These are phyloP conservation scores for human DNA, from an alignment of 2,113 vertebrate species.

Conservation along the genomic window GRCh38 chr4:64927501-64928000, in stretches of 20 bases:
- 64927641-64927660: conserved; percentile 25
- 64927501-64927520: not conserved
- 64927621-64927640: conserved; percentile 19
- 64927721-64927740: conserved; percentile 65
- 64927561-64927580: not conserved
- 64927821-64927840: conserved; percentile 68
- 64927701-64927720: conserved; percentile 45
- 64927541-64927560: not conserved
- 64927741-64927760: conserved; percentile 65
- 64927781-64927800: conserved; percentile 76
- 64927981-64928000: conserved; percentile 13
- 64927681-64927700: conserved; percentile 40
- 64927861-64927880: conserved; percentile 68
- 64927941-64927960: not conserved
- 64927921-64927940: conserved; percentile 50
- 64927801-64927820: conserved; percentile 72
- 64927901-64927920: conserved; percentile 33
- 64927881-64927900: conserved; percentile 72
- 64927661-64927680: conserved; percentile 6
- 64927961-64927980: not conserved
- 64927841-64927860: conserved; percentile 69
- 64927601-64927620: conserved; percentile 35
- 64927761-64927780: conserved; percentile 60
- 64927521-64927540: not conserved
- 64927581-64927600: not conserved